phyloP scores from a whole-genome alignment of 2,797 vertebrate species.

The Darevskia nairensis region DNA sequence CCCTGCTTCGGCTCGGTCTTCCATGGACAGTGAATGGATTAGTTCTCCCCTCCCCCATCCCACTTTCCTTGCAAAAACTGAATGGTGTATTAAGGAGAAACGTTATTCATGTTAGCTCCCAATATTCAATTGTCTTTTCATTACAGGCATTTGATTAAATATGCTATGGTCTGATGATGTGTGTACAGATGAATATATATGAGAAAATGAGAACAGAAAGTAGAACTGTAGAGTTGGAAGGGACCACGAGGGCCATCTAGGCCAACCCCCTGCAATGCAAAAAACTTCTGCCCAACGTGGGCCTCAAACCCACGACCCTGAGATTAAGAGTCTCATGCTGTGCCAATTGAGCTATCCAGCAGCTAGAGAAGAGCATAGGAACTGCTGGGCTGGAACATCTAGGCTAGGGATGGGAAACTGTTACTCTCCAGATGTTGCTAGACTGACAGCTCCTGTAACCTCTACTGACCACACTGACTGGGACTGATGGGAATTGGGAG shows the following conservation, averaged over 20 bases:
- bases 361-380: neutral
- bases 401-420: neutral
- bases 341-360: too few species aligned
- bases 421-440: neutral
- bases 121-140: slow-evolving; percentile 34
- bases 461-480: neutral
- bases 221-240: too few species aligned
- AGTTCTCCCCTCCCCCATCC: slow-evolving; percentile 3
- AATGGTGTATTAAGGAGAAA: slow-evolving; percentile 18
- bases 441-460: too few species aligned
- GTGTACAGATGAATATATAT: neutral
- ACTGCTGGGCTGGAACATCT: neutral
- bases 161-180: slow-evolving; percentile 18
- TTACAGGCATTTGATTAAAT: slow-evolving; percentile 28
- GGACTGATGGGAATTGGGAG: too few species aligned
- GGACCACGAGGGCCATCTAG: too few species aligned
- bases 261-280: too few species aligned
- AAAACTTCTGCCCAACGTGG: too few species aligned
- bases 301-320: too few species aligned
- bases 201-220: neutral
- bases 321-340: too few species aligned
- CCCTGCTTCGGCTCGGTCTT: slow-evolving; percentile 14
- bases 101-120: slow-evolving; percentile 15
- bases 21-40: slow-evolving; percentile 36
- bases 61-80: slow-evolving; percentile 40